Evolutionary conservation across 2,797 vertebrate genomes (phyloP).

Genomic region (Carduelis carduelis): DNA sequence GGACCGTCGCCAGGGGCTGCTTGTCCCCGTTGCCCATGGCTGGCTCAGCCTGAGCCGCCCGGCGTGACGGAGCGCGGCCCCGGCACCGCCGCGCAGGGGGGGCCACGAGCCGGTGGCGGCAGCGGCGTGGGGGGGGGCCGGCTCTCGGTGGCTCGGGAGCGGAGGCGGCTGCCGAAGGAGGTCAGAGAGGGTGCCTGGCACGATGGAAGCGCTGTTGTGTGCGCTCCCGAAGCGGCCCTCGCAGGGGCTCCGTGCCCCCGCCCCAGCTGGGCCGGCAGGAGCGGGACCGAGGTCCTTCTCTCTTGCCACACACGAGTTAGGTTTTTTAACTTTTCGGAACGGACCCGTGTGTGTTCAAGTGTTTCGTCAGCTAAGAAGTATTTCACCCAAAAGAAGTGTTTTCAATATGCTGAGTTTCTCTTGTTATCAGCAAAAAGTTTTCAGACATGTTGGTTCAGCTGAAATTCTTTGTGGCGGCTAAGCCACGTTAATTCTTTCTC

Average conservation of each 20-base stretch:
- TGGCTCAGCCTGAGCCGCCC: not conserved
- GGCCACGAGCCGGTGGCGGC: not conserved
- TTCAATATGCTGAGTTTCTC: not conserved
- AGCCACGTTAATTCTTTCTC: constrained; percentile 73
- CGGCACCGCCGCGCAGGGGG: not conserved
- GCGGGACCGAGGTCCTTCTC: not conserved
- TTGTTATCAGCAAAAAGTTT: constrained; percentile 67
- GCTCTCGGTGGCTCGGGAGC: not conserved
- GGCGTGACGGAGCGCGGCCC: not conserved
- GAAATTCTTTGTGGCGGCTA: constrained; percentile 72
- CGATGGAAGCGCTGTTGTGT: not conserved
- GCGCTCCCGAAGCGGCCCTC: not conserved
- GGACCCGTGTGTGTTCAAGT: not conserved
- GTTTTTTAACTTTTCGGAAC: not conserved
- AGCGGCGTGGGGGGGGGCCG: not conserved
- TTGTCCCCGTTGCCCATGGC: not conserved
- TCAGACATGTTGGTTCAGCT: constrained; percentile 50
- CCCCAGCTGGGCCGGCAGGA: not conserved
- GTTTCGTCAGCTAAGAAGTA: constrained; percentile 12
- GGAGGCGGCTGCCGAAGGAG: not conserved
- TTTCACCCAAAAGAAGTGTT: constrained; percentile 9
- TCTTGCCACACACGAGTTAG: not conserved
- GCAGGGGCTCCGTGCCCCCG: not conserved
- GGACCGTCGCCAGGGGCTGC: not conserved
- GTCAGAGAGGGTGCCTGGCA: not conserved